These are phyloP conservation scores for Mastomys natalensis DNA, from an alignment of 2,113 vertebrate species.

Conservation along the genomic window DNA sequence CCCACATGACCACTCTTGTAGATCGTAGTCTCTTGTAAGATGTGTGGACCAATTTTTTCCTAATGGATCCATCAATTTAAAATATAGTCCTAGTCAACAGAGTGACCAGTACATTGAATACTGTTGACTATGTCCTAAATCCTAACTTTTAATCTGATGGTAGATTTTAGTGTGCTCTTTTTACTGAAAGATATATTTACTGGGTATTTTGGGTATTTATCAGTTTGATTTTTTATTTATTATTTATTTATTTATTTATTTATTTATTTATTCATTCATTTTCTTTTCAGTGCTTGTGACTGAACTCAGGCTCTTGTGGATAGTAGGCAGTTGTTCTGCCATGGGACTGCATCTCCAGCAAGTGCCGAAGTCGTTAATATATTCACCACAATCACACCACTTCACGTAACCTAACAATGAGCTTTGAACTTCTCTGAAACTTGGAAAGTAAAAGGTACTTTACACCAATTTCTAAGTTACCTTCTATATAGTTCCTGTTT, in stretches of 20 bases:
- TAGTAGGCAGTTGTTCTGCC: not conserved
- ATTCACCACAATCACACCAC: not conserved
- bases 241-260: too few relatives aligned
- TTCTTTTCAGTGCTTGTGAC: not conserved
- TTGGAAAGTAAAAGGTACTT: slow-evolving; percentile 8
- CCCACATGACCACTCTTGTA: too few relatives aligned
- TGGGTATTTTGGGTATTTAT: not conserved
- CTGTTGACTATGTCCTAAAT: not conserved
- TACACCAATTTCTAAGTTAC: not conserved
- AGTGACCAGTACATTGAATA: not conserved
- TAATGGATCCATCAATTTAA: slow-evolving; percentile 24
- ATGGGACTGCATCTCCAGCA: too few relatives aligned
- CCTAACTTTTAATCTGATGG: slow-evolving; percentile 7
- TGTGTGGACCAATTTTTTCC: not conserved
- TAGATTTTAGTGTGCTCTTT: not conserved
- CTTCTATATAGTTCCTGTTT: not conserved
- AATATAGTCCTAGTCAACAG: too few relatives aligned
- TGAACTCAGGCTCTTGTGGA: not conserved
- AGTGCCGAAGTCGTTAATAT: not conserved
- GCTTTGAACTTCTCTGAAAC: slow-evolving; percentile 7
- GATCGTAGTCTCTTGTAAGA: not conserved
- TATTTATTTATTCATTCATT: too few relatives aligned
- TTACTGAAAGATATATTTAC: not conserved
- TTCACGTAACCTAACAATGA: not conserved
- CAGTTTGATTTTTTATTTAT: not conserved